Conservation (phyloP, 2,113 vertebrate genomes). For the Numenius arquata region DNA sequence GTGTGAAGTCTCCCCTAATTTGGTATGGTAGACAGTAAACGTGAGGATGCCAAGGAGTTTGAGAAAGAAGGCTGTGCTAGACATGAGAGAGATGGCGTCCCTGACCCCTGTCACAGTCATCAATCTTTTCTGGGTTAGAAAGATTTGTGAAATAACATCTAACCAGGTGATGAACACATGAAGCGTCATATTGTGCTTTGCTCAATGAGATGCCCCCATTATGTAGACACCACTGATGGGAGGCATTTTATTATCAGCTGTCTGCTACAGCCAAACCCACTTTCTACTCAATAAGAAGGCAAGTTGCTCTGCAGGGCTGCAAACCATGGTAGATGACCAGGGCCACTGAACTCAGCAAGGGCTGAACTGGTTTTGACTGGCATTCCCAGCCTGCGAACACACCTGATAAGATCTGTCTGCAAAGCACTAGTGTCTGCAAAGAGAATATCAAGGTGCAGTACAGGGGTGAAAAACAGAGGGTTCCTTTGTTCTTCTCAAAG, state of each 20-base stretch:
- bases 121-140: not conserved
- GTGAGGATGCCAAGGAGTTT: not conserved
- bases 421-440: not conserved
- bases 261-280: not conserved
- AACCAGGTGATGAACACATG: not conserved
- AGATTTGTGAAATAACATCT: not conserved
- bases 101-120: not conserved
- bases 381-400: not conserved
- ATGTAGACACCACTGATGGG: not conserved
- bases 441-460: not conserved
- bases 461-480: not conserved
- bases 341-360: not conserved
- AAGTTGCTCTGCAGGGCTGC: not conserved
- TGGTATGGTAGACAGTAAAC: not conserved
- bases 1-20: not conserved
- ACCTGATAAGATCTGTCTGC: not conserved
- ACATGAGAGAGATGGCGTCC: not conserved
- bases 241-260: not conserved
- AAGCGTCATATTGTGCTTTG: not conserved
- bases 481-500: not conserved
- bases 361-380: not conserved
- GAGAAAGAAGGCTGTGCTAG: not conserved
- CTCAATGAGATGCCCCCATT: not conserved
- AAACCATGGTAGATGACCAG: not conserved
- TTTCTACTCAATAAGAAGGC: not conserved